Percentiles rank a stretch among this genome's conserved stretches.
Conservation (phyloP, 2,797 vertebrate genomes). For the Denticeps clupeoides region DNA sequence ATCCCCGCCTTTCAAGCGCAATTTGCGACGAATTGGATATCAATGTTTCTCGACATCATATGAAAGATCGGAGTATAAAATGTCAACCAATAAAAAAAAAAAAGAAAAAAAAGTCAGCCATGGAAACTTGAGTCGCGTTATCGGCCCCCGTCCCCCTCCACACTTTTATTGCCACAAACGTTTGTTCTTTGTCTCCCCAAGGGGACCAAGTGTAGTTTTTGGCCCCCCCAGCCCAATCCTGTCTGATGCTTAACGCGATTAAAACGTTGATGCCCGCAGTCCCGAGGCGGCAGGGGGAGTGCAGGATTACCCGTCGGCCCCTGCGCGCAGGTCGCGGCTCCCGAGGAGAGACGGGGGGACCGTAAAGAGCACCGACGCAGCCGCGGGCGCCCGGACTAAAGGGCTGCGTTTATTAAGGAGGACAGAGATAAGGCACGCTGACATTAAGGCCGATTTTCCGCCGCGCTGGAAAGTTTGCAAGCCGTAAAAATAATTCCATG, state of each 20-base stretch:
- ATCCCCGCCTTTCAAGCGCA: too few species aligned
- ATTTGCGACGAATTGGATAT: too few species aligned
- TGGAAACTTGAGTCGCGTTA: conserved; percentile 59
- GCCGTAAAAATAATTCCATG: too few species aligned
- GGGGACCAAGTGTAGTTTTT: too few species aligned
- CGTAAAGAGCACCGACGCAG: conserved; percentile 53
- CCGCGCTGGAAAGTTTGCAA: too few species aligned
- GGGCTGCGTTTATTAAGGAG: conserved; percentile 29
- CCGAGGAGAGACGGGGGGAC: conserved; percentile 43
- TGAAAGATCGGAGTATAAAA: too few species aligned
- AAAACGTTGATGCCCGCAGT: conserved; percentile 11
- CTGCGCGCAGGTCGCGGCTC: conserved; percentile 30
- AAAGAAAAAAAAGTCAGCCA: conserved; percentile 47
- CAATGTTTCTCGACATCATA: too few species aligned
- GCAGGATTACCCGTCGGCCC: conserved; percentile 50
- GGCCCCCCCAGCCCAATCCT: too few species aligned
- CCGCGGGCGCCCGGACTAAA: conserved; percentile 33
- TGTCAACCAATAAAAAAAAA: conserved; percentile 24
- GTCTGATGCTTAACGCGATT: too few species aligned
- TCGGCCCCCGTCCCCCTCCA: conserved; percentile 38
- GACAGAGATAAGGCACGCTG: conserved; percentile 38
- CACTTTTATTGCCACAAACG: conserved; percentile 55
- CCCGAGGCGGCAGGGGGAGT: conserved; percentile 37
- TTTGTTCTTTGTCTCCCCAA: too few species aligned
- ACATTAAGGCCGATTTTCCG: too few species aligned